Base-by-base conservation (phyloP, 2,797 vertebrate species). In the Enteromius radiatus region DNA sequence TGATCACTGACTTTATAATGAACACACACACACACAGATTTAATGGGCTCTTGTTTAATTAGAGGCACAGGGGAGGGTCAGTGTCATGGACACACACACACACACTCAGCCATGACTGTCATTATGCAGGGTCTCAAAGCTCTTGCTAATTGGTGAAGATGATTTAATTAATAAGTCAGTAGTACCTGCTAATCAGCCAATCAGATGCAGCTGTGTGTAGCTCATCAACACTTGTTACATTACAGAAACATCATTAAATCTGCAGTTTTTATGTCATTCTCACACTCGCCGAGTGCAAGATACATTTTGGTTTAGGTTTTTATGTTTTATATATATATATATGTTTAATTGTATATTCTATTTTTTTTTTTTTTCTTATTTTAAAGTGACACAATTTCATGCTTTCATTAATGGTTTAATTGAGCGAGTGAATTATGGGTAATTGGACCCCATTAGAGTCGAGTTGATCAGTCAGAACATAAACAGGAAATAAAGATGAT, bases 41-140 rank as follows among this genome's bases (percentile, higher is more conserved):
- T 94, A 95, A 95, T 94, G 91, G 93, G 93, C 91, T 92, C 90
- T 90, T 90, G 89, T 92, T 93, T 93, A 94, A 95, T 94, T 94
- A 94, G 91, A 93, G 92, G 90, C 89, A 90, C 90, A 89, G 90
- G 90, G 90, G 89, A 89, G 91, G 93, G 89, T 84, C 87, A 88
- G 93, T 92, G 93, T 92, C 89, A 89, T 87, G 92, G 92, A 94
- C 92, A 91, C 91, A 91, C 91, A 88, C 89, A 93, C 92, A 90
- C 91, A 91, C 92, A 88, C 88, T 88, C 85, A 89, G 88, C 91
- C 91, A 84, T 91, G 91, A 92, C 92, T 88, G 84, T 78, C 85
- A 89, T 88, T 90, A 89, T 76, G 63, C 90, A 88, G 85, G 89
- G 86, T 91, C 91, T 83, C 88, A 89, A 89, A 84, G 84, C 88